phyloP scores from a whole-genome alignment of 2,888 invertebrate species.

The Sphecodes monilicornis region DNA sequence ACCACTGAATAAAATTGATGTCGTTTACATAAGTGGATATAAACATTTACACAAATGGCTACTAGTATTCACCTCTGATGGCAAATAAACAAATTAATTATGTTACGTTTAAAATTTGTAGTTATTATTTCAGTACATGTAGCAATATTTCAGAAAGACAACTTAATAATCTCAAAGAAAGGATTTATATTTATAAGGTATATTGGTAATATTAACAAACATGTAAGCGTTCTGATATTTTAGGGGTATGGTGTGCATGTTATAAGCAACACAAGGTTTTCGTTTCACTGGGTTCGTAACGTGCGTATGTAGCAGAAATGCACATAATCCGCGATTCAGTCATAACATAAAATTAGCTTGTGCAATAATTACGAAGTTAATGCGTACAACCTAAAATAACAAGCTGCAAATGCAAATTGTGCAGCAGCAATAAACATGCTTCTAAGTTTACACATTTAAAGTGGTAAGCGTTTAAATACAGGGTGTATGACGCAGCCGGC shows the following conservation, averaged over 20 bases:
- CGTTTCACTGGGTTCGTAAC: not conserved
- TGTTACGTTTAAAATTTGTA: not conserved
- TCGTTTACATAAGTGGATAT: too few relatives aligned
- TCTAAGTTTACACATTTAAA: not conserved
- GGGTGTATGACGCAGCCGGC: not conserved
- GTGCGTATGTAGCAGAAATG: not conserved
- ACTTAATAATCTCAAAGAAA: not conserved
- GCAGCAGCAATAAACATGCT: not conserved
- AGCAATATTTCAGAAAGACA: not conserved
- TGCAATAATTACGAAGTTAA: not conserved
- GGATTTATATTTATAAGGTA: not conserved
- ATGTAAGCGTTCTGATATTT: not conserved
- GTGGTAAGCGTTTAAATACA: not conserved
- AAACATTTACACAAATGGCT: too few relatives aligned
- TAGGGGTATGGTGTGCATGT: not conserved
- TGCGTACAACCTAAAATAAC: not conserved
- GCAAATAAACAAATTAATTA: too few relatives aligned
- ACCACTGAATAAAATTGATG: too few relatives aligned
- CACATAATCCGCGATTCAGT: not conserved
- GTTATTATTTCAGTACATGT: not conserved
- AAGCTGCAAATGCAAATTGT: not conserved
- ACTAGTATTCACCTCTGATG: too few relatives aligned
- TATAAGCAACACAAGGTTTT: not conserved
- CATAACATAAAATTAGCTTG: not conserved
- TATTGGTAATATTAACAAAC: not conserved